These are phyloP conservation scores for Stictocephala bisonia DNA, from an alignment of 2,888 invertebrate species.

Conservation along the genomic window DNA sequence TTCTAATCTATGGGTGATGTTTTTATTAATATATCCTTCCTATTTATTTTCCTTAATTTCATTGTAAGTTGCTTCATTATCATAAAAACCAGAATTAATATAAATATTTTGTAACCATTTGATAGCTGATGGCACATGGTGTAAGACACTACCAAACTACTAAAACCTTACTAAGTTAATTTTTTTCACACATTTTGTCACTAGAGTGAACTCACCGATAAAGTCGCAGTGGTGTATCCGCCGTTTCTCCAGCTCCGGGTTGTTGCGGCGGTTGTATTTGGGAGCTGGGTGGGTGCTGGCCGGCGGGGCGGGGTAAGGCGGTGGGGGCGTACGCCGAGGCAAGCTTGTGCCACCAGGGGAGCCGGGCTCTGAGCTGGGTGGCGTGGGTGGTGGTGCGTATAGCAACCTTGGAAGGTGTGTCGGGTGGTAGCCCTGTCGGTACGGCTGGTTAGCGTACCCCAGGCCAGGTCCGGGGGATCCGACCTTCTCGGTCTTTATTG, in stretches of 20 bases:
- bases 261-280: constrained; percentile 94
- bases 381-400: constrained; percentile 87
- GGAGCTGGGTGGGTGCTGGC: constrained; percentile 86
- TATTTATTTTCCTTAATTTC: no score
- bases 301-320: constrained; percentile 60
- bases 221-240: constrained; percentile 97
- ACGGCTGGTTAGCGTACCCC: constrained; percentile 61
- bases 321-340: constrained; percentile 53
- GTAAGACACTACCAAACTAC: no score
- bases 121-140: no score
- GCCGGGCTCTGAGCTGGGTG: constrained; percentile 72
- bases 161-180: no score
- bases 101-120: no score
- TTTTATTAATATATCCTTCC: no score
- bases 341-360: constrained; percentile 51
- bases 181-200: no score
- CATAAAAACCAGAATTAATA: no score
- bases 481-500: constrained; percentile 56
- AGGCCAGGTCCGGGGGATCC: constrained; percentile 57
- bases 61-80: no score
- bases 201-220: constrained; percentile 78
- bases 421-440: constrained; percentile 33
- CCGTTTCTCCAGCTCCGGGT: constrained; percentile 95
- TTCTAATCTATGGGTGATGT: no score
- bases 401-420: constrained; percentile 67